Conservation (phyloP, 2,113 vertebrate species). For the Pristiophorus japonicus region DNA sequence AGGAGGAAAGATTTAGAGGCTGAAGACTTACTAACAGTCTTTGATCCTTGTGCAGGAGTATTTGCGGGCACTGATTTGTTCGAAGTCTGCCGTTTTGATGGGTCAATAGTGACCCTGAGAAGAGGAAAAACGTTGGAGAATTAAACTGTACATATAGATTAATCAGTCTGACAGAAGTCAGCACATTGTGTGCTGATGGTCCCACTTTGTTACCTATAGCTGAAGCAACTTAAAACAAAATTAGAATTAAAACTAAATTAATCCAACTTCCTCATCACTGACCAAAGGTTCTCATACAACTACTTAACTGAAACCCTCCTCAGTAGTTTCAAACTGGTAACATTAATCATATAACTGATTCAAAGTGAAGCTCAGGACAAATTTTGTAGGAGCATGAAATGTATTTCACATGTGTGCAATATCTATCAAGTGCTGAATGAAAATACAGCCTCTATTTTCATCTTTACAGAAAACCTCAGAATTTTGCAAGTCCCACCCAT, state of each 20-base stretch:
- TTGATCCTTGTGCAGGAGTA: conserved; percentile 59
- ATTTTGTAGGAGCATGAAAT: background rate
- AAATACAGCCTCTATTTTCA: background rate
- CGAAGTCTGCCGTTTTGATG: conserved; percentile 63
- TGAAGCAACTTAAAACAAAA: conserved; percentile 27
- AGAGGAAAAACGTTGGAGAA: conserved; percentile 51
- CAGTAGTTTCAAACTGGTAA: background rate
- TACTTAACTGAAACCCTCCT: background rate
- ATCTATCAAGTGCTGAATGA: background rate
- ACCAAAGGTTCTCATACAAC: background rate
- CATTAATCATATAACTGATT: background rate
- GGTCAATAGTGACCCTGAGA: conserved; percentile 71
- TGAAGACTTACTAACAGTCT: conserved; percentile 71
- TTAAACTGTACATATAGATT: conserved; percentile 41
- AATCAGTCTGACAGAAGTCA: conserved; percentile 27
- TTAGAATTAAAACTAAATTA: conserved; percentile 9
- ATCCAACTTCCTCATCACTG: conserved; percentile 25
- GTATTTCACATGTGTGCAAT: background rate
- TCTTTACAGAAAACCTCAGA: background rate
- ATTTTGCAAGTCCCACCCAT: background rate
- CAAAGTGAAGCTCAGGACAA: background rate
- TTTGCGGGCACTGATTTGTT: conserved; percentile 61
- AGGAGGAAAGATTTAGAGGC: conserved; percentile 52
- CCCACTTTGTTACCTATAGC: background rate
- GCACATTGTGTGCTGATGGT: conserved; percentile 10